Base-by-base conservation (phyloP, 2,113 vertebrate genomes). In the Chamaea fasciata region DNA sequence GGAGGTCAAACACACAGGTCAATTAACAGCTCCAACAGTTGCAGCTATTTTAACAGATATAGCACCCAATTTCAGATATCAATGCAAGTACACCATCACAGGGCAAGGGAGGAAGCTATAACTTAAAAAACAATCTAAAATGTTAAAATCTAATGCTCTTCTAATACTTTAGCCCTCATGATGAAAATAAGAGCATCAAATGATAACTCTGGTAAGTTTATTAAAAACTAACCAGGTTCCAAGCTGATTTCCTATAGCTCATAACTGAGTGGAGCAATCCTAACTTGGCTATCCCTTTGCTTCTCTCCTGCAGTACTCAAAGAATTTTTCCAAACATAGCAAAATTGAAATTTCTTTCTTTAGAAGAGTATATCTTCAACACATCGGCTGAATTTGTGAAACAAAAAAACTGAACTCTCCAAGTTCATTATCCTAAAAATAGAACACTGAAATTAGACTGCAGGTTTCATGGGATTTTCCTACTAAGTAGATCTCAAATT, bases 21-120 rank as follows among this genome's bases (percentile, higher is more conserved):
- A 96, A 90, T 95, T 85, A 93, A 88, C 75, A 84, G 87, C 77
- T 86, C 57, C 87, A 94, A 47, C 42, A 81, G 30, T 80, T 82
- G 50, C 62, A 94, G 59, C 55, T 91, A 42, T 83, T 94, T 87
- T 71, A 74, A 90, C 59, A 75, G 35, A 56, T 63, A 41, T 16
- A 87, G 56, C 44, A 85, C 13, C 28, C 67, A 37, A 76, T 69
- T 95, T 67, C 56, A 60, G 63, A 65, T 76, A 64, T 69, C 59
- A 83, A 16, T 30, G 52, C 27, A 91, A 94, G 33, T 46, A 86
- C 37, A 60, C 5, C 10, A 65, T 30, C 33, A 15, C 1, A 2
- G 9, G 8, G 18, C 1, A 31, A 3, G 19, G 5, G 2, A n/a
- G n/a, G 31, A 24, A 46, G 21, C 8, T 64, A 4, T 26, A 77